Conservation (phyloP, 2,797 vertebrate species). For the Hoplostethus atlanticus region DNA sequence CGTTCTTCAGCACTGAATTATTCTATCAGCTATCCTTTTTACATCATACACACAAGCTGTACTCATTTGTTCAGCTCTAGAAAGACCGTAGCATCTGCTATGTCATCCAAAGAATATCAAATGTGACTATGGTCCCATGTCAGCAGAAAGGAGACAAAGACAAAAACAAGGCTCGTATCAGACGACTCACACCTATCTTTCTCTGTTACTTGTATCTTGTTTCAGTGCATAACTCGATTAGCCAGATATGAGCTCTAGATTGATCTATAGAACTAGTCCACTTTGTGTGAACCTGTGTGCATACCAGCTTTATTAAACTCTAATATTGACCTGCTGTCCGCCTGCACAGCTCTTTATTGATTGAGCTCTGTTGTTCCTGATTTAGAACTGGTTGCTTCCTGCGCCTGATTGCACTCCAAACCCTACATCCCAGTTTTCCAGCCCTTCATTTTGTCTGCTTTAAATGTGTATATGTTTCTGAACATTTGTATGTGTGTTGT, state of each 20-base stretch:
- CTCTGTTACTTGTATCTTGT: not conserved
- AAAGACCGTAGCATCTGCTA: not conserved
- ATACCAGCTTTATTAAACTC: conserved; percentile 34
- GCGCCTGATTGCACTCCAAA: not conserved
- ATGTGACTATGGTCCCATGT: not conserved
- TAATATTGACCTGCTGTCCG: conserved; percentile 42
- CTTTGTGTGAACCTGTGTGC: conserved; percentile 43
- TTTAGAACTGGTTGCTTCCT: conserved; percentile 5
- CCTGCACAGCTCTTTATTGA: conserved; percentile 40
- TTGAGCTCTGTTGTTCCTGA: conserved; percentile 22
- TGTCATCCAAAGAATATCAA: not conserved
- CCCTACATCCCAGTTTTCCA: not conserved
- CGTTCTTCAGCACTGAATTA: no score
- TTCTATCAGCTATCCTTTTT: not conserved
- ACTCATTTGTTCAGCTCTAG: not conserved
- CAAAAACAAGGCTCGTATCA: not conserved
- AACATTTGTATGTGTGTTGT: not conserved
- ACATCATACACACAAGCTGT: not conserved
- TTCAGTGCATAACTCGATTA: not conserved
- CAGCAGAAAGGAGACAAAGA: not conserved
- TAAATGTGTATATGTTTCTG: not conserved
- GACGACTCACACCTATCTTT: not conserved
- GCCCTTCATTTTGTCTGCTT: no score
- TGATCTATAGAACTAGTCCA: conserved; percentile 17
- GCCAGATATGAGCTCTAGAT: not conserved